Base-by-base conservation (phyloP, 2,888 invertebrate species). In the Dasypogon diadema region DNA sequence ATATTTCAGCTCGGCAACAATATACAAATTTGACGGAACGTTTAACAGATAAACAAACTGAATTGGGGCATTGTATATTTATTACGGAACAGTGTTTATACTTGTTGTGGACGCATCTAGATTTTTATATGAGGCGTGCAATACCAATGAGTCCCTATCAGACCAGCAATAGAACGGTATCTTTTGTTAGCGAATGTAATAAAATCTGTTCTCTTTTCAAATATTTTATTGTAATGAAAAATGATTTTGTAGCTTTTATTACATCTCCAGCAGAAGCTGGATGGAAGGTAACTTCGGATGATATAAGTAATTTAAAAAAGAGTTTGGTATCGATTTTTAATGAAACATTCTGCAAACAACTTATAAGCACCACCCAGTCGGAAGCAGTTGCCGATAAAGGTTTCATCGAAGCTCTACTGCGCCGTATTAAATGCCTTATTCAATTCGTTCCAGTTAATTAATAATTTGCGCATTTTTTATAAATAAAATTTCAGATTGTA, bases 391-490 rank as follows among this genome's bases (percentile, higher is more conserved):
- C 89, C 2, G 91, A 93, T 79, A 90, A 90, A 81, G 89, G 90
- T 60, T 93, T 93, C 84, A 88, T 93, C 22, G 92, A 93, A 83
- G 91, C 92, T 0, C 86, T 95, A 6, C 84, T 95, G 70, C 90
- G 94, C 79, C 91, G 94, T 83, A 92, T 94, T 79, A 94, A 94
- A 85, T 89, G 91, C 77, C 89, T 94, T 81, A 89, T 94, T 79
- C 94, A 94, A 85, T 94, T 93, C 87, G 92, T 93, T 51, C 89
- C 91, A 78, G 86, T 89, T 48, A 87, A 88, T 80, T 88, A 77
- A 77, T 30, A n/a, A n/a, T n/a, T n/a, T n/a, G n/a, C n/a, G n/a
- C n/a, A n/a, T n/a, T n/a, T n/a, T n/a, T n/a, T n/a, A n/a, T n/a
- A n/a, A n/a, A n/a, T n/a, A n/a, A n/a, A n/a, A n/a, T n/a, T n/a